Evolutionary conservation across 2,113 vertebrate species (phyloP).

Genomic region (Peromyscus maniculatus): DNA sequence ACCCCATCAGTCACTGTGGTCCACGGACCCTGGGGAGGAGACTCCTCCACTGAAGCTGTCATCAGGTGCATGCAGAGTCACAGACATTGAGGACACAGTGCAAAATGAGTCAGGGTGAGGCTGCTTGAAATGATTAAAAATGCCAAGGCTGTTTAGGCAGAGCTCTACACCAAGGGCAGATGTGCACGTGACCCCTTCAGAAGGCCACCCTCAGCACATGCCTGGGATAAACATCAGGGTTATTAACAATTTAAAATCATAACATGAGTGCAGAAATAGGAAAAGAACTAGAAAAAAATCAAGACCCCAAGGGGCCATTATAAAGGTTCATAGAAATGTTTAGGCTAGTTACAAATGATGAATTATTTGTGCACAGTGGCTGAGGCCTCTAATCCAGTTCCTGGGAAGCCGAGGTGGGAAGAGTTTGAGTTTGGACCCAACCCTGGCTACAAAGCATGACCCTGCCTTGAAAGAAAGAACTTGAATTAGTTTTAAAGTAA

Average conservation of each 20-base stretch:
- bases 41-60: rapidly evolving
- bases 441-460: neutral
- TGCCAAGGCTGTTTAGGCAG: neutral
- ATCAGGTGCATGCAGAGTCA: neutral
- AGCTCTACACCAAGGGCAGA: neutral
- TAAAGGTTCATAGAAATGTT: neutral
- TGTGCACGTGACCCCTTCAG: neutral
- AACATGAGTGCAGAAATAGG: neutral
- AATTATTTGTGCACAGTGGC: neutral
- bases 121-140: neutral
- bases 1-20: neutral
- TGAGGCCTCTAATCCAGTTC: too few relatives aligned
- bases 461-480: neutral
- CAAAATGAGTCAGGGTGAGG: neutral
- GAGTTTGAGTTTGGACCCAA: neutral
- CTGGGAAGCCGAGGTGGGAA: neutral
- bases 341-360: neutral
- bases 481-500: neutral
- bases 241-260: neutral
- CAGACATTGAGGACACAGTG: neutral
- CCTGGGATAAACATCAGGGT: neutral
- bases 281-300: neutral
- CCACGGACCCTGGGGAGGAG: neutral
- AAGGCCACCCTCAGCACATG: neutral
- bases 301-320: neutral